phyloP scores from a whole-genome alignment of 2,113 vertebrate genomes.

The Alethe diademata region DNA sequence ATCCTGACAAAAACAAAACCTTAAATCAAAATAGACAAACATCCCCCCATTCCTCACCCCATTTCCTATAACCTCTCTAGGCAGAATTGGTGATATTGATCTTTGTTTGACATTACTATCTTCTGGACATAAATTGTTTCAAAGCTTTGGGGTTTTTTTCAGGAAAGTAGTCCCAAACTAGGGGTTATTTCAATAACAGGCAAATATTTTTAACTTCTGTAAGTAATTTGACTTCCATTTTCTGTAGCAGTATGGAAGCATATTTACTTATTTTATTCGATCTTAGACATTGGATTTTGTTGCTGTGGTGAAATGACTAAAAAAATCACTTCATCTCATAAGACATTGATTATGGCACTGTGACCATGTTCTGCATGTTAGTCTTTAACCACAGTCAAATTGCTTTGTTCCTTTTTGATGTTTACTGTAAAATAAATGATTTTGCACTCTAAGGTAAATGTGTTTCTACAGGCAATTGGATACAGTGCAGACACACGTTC shows the following conservation, averaged over 20 bases:
- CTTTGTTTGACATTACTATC: neutral
- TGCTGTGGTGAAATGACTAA: neutral
- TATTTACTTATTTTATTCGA: neutral
- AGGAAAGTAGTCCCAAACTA: neutral
- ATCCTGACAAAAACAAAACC: neutral
- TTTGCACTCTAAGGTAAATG: neutral
- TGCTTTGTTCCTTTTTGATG: neutral
- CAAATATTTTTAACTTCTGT: neutral
- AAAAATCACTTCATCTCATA: neutral
- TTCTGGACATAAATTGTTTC: neutral
- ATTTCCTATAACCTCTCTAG: neutral
- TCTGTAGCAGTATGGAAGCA: neutral
- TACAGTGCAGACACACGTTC: neutral
- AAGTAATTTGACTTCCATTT: neutral
- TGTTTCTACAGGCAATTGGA: neutral
- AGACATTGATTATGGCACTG: neutral
- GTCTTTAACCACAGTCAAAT: neutral
- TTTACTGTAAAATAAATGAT: neutral
- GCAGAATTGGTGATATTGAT: neutral
- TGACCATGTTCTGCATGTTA: neutral
- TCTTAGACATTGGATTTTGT: neutral
- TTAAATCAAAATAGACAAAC: neutral
- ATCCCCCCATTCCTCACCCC: rapidly evolving
- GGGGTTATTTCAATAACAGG: neutral
- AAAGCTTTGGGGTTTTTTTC: rapidly evolving